Evolutionary conservation across 2,113 vertebrate genomes (phyloP).

Genomic region (Brienomyrus brachyistius): DNA sequence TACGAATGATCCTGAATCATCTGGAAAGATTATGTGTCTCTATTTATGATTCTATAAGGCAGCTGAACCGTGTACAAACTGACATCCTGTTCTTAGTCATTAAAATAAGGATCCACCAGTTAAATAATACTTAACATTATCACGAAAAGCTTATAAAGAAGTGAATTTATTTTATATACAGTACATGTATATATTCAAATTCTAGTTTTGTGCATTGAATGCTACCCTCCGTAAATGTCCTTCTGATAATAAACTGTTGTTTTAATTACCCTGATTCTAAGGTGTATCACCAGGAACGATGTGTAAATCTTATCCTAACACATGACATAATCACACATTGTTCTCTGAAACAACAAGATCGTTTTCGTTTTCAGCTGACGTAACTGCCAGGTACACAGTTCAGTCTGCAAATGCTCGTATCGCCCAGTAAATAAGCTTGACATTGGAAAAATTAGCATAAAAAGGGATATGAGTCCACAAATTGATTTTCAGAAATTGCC

Average conservation of each 20-base stretch:
- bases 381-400: neutral
- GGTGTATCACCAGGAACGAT: neutral
- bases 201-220: neutral
- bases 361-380: neutral
- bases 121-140: neutral
- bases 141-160: neutral
- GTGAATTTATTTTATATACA: neutral
- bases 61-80: neutral
- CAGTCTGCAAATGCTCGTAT: neutral
- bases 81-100: neutral
- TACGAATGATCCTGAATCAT: neutral
- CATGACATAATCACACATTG: neutral
- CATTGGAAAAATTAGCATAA: neutral
- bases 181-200: neutral
- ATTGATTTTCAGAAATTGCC: neutral
- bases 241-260: neutral
- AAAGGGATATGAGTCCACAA: neutral
- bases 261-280: neutral
- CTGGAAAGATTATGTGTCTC: neutral
- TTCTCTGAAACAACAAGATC: neutral
- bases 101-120: neutral
- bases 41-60: neutral
- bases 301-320: neutral
- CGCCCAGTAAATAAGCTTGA: neutral
- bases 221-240: neutral